Conservation (phyloP, 2,888 invertebrate genomes). For the Melanostoma scalare region DNA sequence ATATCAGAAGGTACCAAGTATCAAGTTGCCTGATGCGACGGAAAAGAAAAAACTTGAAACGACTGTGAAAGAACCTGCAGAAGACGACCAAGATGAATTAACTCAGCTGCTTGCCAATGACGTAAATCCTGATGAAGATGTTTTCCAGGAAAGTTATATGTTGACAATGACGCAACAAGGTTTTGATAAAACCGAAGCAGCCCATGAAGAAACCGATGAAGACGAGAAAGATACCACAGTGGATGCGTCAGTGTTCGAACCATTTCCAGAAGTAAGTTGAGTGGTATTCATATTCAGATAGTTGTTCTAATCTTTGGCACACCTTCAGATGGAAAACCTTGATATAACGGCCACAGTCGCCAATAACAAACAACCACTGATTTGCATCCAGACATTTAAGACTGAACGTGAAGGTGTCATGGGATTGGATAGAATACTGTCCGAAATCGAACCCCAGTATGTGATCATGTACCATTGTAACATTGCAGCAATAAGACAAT, state of each 20-base stretch:
- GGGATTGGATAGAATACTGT: conserved; percentile 87
- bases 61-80: conserved; percentile 72
- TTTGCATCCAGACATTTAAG: conserved; percentile 91
- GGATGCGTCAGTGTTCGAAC: conserved; percentile 83
- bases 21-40: conserved; percentile 76
- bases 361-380: conserved; percentile 85
- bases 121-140: conserved; percentile 80
- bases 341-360: conserved; percentile 85
- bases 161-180: conserved; percentile 86
- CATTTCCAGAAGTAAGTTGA: conserved; percentile 84
- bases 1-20: conserved; percentile 81
- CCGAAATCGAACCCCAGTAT: conserved; percentile 88
- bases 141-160: conserved; percentile 86
- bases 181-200: conserved; percentile 49
- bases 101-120: conserved; percentile 78
- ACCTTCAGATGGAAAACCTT: conserved; percentile 85
- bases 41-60: conserved; percentile 72
- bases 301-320: not conserved
- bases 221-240: conserved; percentile 74
- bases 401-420: conserved; percentile 86
- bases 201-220: conserved; percentile 64
- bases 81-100: conserved; percentile 76
- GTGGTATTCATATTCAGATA: not conserved
- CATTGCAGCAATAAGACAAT: conserved; percentile 92
- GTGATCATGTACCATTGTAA: conserved; percentile 95